phyloP scores from a whole-genome alignment of 2,113 vertebrate species.

The Dipodomys stephensi region DNA sequence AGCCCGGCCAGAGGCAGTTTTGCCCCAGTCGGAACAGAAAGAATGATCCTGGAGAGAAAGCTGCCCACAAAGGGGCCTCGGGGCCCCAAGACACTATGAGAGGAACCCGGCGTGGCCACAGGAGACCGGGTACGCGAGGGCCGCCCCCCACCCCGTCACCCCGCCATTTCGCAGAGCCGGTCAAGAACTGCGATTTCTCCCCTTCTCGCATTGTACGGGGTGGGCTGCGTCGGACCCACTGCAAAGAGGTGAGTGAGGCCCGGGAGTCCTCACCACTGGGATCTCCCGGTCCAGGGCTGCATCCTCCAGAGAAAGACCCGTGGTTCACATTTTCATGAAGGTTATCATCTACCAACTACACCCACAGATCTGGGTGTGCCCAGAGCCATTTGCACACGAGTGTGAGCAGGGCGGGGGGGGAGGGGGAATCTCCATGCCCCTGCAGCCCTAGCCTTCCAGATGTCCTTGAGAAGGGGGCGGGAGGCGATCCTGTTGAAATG shows the following conservation, averaged over 20 bases:
- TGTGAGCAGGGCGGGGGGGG: too few relatives aligned
- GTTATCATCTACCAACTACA: not conserved
- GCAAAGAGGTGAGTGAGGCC: accelerated
- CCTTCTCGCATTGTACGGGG: not conserved
- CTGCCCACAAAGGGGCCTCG: accelerated
- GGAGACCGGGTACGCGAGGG: too few relatives aligned
- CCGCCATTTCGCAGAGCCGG: not conserved
- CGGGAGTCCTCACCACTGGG: not conserved
- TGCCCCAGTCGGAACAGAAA: too few relatives aligned
- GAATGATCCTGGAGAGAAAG: not conserved
- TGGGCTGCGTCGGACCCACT: too few relatives aligned
- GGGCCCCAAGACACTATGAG: not conserved
- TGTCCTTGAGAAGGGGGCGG: not conserved
- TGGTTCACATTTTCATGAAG: not conserved
- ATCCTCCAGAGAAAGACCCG: not conserved
- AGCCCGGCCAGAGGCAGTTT: not conserved
- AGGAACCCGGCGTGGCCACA: not conserved
- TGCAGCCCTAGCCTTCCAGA: not conserved
- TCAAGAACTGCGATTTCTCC: not conserved
- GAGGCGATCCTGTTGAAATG: not conserved
- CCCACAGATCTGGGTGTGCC: not conserved
- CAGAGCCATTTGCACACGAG: not conserved
- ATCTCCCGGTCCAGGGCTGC: not conserved
- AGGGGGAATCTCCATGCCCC: not conserved
- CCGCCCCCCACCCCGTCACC: not conserved